Percentiles rank a stretch among this genome's conserved stretches.
phyloP scores from a whole-genome alignment of 1,140 invertebrate genomes.

The Belonocnema kinseyi region DNA sequence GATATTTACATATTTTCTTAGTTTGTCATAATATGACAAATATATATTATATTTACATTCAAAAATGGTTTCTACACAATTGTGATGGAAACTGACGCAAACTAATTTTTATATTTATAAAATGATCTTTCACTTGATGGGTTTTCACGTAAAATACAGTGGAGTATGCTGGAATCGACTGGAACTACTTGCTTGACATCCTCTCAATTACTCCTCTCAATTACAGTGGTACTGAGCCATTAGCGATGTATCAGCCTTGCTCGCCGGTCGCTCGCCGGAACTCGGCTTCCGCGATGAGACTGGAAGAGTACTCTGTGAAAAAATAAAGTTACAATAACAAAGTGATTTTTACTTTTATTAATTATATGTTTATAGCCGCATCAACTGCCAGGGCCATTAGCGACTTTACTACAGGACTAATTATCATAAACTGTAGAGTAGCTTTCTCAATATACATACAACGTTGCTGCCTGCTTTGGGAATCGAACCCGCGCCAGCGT shows the following conservation, averaged over 20 bases:
- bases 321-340: no score
- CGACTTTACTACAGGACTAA: no score
- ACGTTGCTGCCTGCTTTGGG: no score
- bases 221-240: conserved; percentile 70
- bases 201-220: conserved; percentile 63
- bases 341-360: no score
- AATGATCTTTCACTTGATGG: conserved; percentile 48
- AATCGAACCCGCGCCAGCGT: no score
- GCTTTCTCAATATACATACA: no score
- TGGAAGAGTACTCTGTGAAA: neutral
- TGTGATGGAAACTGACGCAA: no score
- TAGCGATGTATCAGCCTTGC: conserved; percentile 51
- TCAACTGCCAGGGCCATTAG: no score
- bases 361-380: no score
- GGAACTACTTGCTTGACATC: conserved; percentile 58
- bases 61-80: neutral
- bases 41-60: neutral
- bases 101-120: conserved; percentile 1
- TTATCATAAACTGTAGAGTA: no score
- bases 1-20: conserved; percentile 36
- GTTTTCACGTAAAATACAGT: conserved; percentile 34
- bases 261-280: conserved; percentile 48
- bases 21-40: no score
- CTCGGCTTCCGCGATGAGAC: conserved; percentile 50
- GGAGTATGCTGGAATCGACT: neutral